Evolutionary conservation across 1,140 invertebrate genomes (phyloP).

Genomic region (Camponotus pennsylvanicus): DNA sequence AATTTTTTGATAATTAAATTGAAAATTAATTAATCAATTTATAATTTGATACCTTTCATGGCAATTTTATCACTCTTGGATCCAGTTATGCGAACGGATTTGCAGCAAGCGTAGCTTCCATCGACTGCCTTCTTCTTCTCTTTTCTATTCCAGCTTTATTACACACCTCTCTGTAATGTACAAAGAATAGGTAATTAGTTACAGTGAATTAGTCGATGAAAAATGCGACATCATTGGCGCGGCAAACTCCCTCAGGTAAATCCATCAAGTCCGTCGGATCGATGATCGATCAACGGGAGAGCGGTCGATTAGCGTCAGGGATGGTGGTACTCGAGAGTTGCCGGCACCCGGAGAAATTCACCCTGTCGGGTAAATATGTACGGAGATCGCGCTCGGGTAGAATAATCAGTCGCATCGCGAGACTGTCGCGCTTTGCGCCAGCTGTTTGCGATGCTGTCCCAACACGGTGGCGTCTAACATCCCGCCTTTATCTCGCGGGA

Average conservation of each 20-base stretch:
- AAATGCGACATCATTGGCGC: background rate
- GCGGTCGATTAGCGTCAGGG: constrained; percentile 23
- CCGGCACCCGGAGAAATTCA: background rate
- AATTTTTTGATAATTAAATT: no score
- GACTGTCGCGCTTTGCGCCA: constrained; percentile 29
- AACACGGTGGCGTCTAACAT: constrained; percentile 45
- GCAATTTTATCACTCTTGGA: no score
- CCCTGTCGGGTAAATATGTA: constrained; percentile 45
- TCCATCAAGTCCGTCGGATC: background rate
- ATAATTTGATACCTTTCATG: no score
- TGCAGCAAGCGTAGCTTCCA: no score
- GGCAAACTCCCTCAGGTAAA: background rate
- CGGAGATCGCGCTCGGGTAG: constrained; percentile 44
- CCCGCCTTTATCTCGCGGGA: constrained; percentile 47
- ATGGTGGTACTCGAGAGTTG: constrained; percentile 1
- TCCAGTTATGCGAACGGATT: no score
- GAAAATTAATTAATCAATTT: no score
- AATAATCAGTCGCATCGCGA: constrained; percentile 57
- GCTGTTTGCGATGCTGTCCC: constrained; percentile 44
- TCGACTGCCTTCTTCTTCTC: background rate
- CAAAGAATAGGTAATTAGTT: background rate
- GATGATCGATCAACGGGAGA: constrained; percentile 39
- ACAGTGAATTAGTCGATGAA: background rate
- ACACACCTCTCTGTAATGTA: background rate
- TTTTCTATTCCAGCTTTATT: background rate